Base-by-base conservation (phyloP, 2,888 invertebrate genomes). In the Linnaemya tessellans region DNA sequence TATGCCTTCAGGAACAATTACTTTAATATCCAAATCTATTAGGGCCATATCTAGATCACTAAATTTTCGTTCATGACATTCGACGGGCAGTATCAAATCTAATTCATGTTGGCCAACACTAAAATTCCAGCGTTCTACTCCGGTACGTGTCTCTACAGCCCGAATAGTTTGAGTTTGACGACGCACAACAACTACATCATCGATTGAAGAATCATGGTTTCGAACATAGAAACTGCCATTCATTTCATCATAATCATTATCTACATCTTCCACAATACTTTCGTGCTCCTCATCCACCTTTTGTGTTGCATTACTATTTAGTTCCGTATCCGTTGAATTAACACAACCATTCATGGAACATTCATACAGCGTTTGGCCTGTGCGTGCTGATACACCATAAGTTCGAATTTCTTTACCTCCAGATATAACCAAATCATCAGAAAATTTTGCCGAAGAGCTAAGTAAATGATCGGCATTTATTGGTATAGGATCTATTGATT, bases 51-150 rank as follows among this genome's bases (percentile, higher is more conserved):
- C 91, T 25, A 90, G 46, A 1, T 92, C 90, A 56, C 87, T 90
- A 15, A 89, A 89, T n/a, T 89, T 78, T 62, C 88, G 88, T 68
- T 89, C 87, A 74, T 90, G 92, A 80, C 95, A 95, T 83, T 94
- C 94, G 49, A 91, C 90, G 62, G 93, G 92, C 78, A 93, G 92
- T 78, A 94, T 89, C 89, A 96, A 81, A 77, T 95, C 95, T 68
- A 98, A 90, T 88, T 98, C 96, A 92, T 98, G 97, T 88, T 97
- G 96, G 0, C 97, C 98, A 25, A 98, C 98, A 92, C 98, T 98
- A 92, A 98, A 98, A 93, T 98, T 98, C 98, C 98, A 98, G 90
- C 98, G 93, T 93, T 99, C 98, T 60, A 93, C 92, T 2, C 99
- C 98, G 11, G 96, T 95, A 71, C 96, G 94, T 0, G 98, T 96